A percentile compares a stretch with the other conserved stretches of the same genome.
Conservation (phyloP, 2,797 vertebrate species). For the Gymnothorax javanicus region DNA sequence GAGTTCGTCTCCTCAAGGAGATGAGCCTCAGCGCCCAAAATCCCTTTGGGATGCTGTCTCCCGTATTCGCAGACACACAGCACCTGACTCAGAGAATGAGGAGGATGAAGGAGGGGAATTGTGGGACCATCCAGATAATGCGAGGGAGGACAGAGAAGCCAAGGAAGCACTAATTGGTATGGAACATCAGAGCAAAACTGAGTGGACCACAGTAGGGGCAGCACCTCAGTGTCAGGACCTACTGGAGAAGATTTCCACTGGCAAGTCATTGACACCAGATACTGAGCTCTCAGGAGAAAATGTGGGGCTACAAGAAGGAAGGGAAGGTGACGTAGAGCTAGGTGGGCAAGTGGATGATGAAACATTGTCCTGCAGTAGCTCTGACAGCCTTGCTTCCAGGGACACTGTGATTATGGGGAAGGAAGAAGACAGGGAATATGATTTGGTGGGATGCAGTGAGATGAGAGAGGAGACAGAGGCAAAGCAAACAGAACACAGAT, state of each 20-base stretch:
- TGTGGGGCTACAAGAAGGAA: neutral
- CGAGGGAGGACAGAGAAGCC: slow-evolving; percentile 21
- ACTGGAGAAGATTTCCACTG: neutral
- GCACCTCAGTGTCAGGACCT: neutral
- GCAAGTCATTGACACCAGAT: neutral
- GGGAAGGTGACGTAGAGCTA: slow-evolving; percentile 24
- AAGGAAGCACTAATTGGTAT: slow-evolving; percentile 28
- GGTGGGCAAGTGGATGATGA: slow-evolving; percentile 55
- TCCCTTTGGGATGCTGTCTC: slow-evolving; percentile 84
- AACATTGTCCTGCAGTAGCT: slow-evolving; percentile 66
- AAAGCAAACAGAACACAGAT: neutral
- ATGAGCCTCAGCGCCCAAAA: slow-evolving; percentile 58
- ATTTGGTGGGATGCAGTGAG: slow-evolving; percentile 25
- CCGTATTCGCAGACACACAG: slow-evolving; percentile 89
- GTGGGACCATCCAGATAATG: slow-evolving; percentile 59
- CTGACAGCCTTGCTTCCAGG: slow-evolving; percentile 64
- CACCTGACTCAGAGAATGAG: slow-evolving; percentile 90
- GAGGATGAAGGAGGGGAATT: slow-evolving; percentile 71
- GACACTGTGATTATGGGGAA: slow-evolving; percentile 64
- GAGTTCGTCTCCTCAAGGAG: slow-evolving; percentile 25
- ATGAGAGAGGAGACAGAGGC: neutral
- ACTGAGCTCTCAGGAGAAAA: neutral
- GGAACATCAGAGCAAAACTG: slow-evolving; percentile 29
- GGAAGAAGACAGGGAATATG: slow-evolving; percentile 37
- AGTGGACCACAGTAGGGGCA: neutral